Evolutionary conservation across 2,797 vertebrate species (phyloP).

Genomic region (Centroberyx gerrardi): DNA sequence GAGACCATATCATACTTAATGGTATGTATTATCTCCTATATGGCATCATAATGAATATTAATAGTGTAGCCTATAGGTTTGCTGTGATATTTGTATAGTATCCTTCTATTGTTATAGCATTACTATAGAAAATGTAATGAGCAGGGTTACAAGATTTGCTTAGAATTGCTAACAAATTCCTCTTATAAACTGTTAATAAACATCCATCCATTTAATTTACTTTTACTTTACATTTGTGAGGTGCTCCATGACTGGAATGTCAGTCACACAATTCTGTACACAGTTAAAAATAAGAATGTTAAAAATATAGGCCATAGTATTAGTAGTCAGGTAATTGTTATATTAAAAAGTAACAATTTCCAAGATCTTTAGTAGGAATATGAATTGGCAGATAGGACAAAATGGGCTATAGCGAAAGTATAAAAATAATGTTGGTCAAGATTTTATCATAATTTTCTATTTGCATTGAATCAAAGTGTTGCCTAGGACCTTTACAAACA

Average conservation of each 20-base stretch:
- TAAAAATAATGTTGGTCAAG: neutral
- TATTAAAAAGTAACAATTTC: slow-evolving; percentile 38
- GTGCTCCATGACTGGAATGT: neutral
- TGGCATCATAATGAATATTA: no score
- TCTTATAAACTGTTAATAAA: neutral
- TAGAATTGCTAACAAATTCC: no score
- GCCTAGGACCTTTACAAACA: no score
- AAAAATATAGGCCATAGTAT: neutral
- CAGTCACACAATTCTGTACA: neutral
- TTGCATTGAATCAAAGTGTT: no score
- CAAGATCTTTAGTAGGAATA: neutral
- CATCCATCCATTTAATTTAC: neutral
- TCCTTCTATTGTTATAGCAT: no score
- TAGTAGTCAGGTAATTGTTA: slow-evolving; percentile 1
- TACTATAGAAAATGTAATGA: no score
- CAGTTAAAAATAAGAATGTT: neutral
- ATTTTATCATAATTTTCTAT: neutral
- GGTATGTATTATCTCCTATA: no score
- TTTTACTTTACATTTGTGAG: neutral
- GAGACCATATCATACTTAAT: no score
- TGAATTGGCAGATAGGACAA: neutral
- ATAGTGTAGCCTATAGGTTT: no score
- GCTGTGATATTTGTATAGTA: no score
- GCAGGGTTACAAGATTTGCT: no score
- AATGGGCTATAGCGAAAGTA: no score